Evolutionary conservation across 2,888 invertebrate genomes (phyloP).

Genomic region (Clunio marinus): DNA sequence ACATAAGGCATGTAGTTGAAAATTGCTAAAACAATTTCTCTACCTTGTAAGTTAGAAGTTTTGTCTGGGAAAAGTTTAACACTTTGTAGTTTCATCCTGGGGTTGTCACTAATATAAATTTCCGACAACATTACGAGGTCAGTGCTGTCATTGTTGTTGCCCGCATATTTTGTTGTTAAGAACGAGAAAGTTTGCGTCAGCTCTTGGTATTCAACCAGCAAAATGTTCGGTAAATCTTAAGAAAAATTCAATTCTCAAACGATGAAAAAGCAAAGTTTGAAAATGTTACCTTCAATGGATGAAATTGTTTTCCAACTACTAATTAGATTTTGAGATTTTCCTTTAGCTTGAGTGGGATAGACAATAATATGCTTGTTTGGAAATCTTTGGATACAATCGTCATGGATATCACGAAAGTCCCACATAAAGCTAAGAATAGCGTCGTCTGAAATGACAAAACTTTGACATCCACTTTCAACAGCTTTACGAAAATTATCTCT

Average conservation of each 20-base stretch:
- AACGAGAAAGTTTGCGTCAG: conserved; percentile 43
- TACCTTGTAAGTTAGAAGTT: conserved; percentile 44
- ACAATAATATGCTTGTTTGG: conserved; percentile 23
- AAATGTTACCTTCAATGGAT: conserved; percentile 15
- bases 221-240: conserved; percentile 46
- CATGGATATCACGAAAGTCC: conserved; percentile 30
- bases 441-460: conserved; percentile 24
- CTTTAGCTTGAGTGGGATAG: not conserved
- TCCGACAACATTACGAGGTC: conserved; percentile 42
- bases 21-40: conserved; percentile 45
- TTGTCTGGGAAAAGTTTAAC: conserved; percentile 46
- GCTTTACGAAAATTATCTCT: not conserved
- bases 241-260: not conserved
- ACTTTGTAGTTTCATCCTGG: conserved; percentile 41
- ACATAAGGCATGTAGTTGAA: conserved; percentile 48
- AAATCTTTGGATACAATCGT: conserved; percentile 7
- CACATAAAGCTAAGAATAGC: not conserved
- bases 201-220: conserved; percentile 43
- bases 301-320: not conserved
- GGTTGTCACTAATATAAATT: conserved; percentile 41
- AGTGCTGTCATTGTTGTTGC: conserved; percentile 42
- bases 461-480: conserved; percentile 21
- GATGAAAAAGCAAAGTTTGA: not conserved
- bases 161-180: conserved; percentile 48
- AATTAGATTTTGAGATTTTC: not conserved